A percentile compares a stretch with the other conserved stretches of the same genome.
These are phyloP conservation scores for Limnephilus lunatus DNA, from an alignment of 2,888 invertebrate species.

Conservation along the genomic window DNA sequence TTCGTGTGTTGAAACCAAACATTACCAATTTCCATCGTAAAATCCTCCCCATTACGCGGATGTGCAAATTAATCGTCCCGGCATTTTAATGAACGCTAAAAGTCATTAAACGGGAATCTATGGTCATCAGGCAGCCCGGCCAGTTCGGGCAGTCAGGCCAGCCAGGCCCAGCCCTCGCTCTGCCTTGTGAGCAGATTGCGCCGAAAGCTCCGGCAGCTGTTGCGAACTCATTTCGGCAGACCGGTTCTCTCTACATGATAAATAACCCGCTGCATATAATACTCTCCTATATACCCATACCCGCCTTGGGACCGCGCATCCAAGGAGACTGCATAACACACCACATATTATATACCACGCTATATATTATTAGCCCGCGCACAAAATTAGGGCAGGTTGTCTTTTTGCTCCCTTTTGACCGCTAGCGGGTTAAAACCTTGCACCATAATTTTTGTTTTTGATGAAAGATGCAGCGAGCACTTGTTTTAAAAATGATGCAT, in stretches of 20 bases:
- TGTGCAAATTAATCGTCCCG: conserved; percentile 41
- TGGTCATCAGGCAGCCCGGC: not conserved
- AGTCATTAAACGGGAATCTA: conserved; percentile 41
- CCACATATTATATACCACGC: not conserved
- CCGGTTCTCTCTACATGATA: conserved; percentile 68
- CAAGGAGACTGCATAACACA: conserved; percentile 22
- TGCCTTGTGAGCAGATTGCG: conserved; percentile 37
- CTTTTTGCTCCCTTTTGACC: not conserved
- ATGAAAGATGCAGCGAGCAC: not conserved
- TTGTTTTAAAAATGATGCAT: not conserved
- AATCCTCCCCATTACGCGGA: conserved; percentile 25
- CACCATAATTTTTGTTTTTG: not conserved
- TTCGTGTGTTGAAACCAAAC: not conserved
- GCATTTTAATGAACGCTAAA: conserved; percentile 48
- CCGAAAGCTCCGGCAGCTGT: conserved; percentile 52
- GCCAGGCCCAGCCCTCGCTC: not conserved
- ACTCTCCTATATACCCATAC: conserved; percentile 47
- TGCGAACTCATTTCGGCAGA: conserved; percentile 59
- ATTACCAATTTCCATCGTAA: not conserved
- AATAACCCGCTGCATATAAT: conserved; percentile 68
- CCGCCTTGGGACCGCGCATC: conserved; percentile 36
- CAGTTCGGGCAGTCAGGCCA: not conserved
- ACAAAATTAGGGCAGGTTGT: not conserved
- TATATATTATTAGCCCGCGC: not conserved
- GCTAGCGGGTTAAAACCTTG: not conserved